These are phyloP conservation scores for Sesia bembeciformis DNA, from an alignment of 2,888 invertebrate genomes.

Conservation along the genomic window DNA sequence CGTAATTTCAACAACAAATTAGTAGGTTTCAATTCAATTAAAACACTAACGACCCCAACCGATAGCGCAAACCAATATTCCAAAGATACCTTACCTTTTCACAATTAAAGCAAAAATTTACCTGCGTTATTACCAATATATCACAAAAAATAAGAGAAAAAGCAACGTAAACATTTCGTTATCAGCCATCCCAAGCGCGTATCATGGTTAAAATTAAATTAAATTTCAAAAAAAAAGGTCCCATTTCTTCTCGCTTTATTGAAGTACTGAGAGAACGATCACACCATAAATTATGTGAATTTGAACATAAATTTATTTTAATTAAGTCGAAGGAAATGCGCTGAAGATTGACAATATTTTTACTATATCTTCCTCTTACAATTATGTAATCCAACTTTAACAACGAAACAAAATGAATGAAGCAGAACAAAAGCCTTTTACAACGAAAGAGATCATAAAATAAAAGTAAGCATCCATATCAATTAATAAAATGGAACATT, in stretches of 20 bases:
- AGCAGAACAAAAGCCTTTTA: too few relatives aligned
- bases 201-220: slow-evolving; percentile 8
- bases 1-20: slow-evolving; percentile 13
- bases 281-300: slow-evolving; percentile 8
- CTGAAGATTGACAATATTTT: too few relatives aligned
- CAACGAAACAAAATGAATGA: too few relatives aligned
- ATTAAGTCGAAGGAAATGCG: too few relatives aligned
- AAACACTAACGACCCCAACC: slow-evolving; percentile 12
- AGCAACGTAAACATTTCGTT: slow-evolving; percentile 8
- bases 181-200: slow-evolving; percentile 5
- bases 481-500: too few relatives aligned
- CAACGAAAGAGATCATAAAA: too few relatives aligned
- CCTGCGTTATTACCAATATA: background rate
- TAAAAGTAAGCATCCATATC: too few relatives aligned
- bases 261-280: slow-evolving; percentile 13
- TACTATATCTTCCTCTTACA: too few relatives aligned
- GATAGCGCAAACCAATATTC: too few relatives aligned
- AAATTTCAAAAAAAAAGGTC: slow-evolving; percentile 8
- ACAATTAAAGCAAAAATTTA: background rate
- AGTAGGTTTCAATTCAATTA: slow-evolving; percentile 19
- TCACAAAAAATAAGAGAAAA: slow-evolving; percentile 1
- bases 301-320: background rate
- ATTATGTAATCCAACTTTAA: too few relatives aligned
- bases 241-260: slow-evolving; percentile 11
- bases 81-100: background rate